These are phyloP conservation scores for Crypturellus undulatus DNA, from an alignment of 2,113 vertebrate species.

Conservation along the genomic window DNA sequence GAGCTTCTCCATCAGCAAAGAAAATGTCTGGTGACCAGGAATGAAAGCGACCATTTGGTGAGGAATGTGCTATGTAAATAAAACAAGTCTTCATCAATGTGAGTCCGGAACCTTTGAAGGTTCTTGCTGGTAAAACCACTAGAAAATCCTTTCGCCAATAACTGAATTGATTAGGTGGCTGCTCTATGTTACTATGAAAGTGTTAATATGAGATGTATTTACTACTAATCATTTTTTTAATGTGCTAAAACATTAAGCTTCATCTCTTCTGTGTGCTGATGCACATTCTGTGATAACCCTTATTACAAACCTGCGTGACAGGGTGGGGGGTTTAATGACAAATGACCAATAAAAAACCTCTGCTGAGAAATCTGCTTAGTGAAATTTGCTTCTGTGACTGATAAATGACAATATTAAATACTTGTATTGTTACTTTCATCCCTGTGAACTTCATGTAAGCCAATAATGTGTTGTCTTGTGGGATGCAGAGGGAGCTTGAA, in stretches of 20 bases:
- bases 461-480: background rate
- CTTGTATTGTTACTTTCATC: background rate
- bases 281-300: background rate
- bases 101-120: background rate
- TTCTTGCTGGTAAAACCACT: background rate
- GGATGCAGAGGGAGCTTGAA: background rate
- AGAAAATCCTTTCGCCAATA: background rate
- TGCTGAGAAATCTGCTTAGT: background rate
- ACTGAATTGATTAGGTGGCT: background rate
- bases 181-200: background rate
- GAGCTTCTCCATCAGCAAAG: background rate
- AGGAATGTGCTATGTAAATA: background rate
- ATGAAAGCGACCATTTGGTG: background rate
- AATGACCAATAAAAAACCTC: background rate
- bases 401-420: fast-evolving
- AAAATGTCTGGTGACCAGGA: background rate
- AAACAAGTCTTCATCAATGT: background rate
- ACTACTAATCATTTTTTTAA: background rate
- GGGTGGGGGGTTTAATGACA: background rate
- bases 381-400: background rate
- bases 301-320: background rate
- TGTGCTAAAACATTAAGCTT: background rate
- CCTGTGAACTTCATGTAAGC: background rate
- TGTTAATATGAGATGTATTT: background rate
- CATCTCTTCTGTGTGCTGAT: background rate